These are phyloP conservation scores for Drosophila nr. perissopoda DNA, from an alignment of 2,888 invertebrate genomes.

Conservation along the genomic window DNA sequence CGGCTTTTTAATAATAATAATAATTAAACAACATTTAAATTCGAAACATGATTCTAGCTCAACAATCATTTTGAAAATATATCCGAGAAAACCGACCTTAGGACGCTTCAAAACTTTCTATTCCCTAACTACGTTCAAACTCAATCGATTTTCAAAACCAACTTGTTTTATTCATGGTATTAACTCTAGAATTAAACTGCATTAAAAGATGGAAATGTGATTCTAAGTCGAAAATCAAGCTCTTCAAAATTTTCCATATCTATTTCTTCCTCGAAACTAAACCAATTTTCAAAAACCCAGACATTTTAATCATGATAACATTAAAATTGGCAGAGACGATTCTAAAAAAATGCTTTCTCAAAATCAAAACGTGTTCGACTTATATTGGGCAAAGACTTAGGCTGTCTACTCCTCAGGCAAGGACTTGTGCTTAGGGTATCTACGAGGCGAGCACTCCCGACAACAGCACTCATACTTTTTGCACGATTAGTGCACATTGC, in stretches of 20 bases:
- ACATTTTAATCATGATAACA: too few species aligned
- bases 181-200: too few species aligned
- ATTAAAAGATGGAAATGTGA: too few species aligned
- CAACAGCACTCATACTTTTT: constrained; percentile 22
- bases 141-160: too few species aligned
- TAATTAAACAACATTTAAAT: neutral
- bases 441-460: neutral
- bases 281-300: too few species aligned
- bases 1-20: neutral
- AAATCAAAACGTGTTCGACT: neutral
- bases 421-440: neutral
- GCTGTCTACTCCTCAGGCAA: neutral
- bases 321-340: neutral
- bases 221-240: too few species aligned
- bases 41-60: neutral
- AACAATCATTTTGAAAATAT: neutral
- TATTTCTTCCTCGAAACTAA: too few species aligned
- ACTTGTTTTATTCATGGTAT: too few species aligned
- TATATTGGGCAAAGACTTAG: neutral
- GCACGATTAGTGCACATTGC: constrained; percentile 59
- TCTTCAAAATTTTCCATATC: too few species aligned
- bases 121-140: neutral
- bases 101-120: neutral
- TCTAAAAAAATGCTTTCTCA: neutral
- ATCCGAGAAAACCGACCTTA: neutral